Base-by-base conservation (phyloP, 2,888 invertebrate genomes). In the Stramonita haemastoma region DNA sequence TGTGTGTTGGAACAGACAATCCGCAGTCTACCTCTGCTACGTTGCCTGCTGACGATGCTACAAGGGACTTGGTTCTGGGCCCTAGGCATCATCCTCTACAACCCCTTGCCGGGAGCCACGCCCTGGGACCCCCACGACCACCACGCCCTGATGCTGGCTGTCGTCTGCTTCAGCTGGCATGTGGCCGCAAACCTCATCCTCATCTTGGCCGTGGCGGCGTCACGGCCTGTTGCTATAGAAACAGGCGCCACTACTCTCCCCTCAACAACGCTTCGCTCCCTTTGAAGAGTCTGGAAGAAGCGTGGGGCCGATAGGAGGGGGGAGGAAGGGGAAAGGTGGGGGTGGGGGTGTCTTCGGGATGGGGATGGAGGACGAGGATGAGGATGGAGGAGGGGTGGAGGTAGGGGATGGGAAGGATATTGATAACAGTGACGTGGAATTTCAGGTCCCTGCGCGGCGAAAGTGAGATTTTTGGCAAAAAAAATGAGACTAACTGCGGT, bases 1-100 rank as follows among this genome's bases (percentile, higher is more conserved):
- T n/a, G 22, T 56, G 26, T 26, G 34, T 19, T 0, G 1, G 13
- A 34, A 56, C 90, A 90, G 91, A 4, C 66, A 79, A 2, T 85
- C 90, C 11, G 87, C 86, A 86, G 94, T 96, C 87, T 96, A 66
- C 93, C 95, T 0, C 91, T 96, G 81, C 91, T 94, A 19, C 92
- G 96, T 83, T 92, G 95, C 19, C 96, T 95, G 91, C 96, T 96
- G 89, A 94, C 95, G 0, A 90, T 96, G n/a, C 93, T 96, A 15
- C 97, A 97, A 93, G 97, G 97, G n/a, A 96, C 96, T 2, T 97
- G 97, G 97, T 96, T 96, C 94, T 96, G 95, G 94, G 96, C 96
- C 91, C 95, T 96, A 19, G 96, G 96, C 0, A 96, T 96, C 93
- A 96, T 97, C 90, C 94, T 97, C 36, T 96, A 96, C 93, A 96